phyloP scores from a whole-genome alignment of 1,140 invertebrate species.

The Ceratoteleas bidentatus region DNA sequence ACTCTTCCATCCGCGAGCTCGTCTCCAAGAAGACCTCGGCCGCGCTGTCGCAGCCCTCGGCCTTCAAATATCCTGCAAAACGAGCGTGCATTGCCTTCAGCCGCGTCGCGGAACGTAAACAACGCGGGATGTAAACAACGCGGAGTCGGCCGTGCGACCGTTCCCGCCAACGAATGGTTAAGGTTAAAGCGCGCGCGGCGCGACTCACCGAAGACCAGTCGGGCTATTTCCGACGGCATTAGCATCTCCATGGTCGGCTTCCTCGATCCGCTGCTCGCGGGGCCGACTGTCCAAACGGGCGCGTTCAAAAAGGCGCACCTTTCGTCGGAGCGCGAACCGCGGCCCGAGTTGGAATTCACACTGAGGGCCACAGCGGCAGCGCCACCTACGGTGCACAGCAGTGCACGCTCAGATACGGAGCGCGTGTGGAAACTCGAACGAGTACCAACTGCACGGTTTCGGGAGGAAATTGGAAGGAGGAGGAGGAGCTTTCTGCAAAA shows the following conservation, averaged over 20 bases:
- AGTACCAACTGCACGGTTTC: too few species aligned
- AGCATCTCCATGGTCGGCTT: slow-evolving; percentile 73
- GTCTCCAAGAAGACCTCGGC: slow-evolving; percentile 77
- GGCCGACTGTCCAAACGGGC: too few species aligned
- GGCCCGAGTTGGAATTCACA: too few species aligned
- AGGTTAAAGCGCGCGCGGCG: slow-evolving; percentile 11
- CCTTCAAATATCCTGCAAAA: slow-evolving; percentile 80
- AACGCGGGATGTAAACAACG: slow-evolving; percentile 7
- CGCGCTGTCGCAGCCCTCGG: slow-evolving; percentile 77
- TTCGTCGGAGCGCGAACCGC: too few species aligned
- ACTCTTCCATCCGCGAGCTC: slow-evolving; percentile 78
- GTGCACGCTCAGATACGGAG: too few species aligned
- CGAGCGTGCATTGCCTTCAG: slow-evolving; percentile 20
- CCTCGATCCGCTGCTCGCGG: too few species aligned
- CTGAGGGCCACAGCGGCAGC: too few species aligned
- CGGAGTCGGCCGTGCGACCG: slow-evolving; percentile 5
- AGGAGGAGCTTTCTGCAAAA: too few species aligned
- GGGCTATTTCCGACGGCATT: slow-evolving; percentile 79
- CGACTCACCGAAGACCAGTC: slow-evolving; percentile 78
- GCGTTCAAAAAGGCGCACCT: too few species aligned
- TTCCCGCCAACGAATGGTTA: slow-evolving; percentile 61
- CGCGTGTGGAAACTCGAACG: too few species aligned
- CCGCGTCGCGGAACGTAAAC: neutral
- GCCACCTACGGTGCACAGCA: too few species aligned
- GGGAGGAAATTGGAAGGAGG: too few species aligned